Evolutionary conservation across 2,797 vertebrate genomes (phyloP).

Genomic region (Syndactyla subalaris): DNA sequence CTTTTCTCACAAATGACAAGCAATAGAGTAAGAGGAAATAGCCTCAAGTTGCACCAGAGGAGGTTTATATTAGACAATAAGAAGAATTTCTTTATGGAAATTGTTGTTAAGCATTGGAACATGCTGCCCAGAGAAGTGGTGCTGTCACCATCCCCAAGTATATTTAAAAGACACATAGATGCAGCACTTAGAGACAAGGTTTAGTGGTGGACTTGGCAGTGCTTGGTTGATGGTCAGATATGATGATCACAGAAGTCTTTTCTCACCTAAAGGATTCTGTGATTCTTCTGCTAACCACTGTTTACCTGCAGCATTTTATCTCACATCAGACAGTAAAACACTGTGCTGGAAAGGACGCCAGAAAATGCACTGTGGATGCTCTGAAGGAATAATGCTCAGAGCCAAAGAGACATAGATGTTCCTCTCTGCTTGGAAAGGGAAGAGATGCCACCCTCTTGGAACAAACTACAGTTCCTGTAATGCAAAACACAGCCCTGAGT

Average conservation of each 20-base stretch:
- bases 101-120: background rate
- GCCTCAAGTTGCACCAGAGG: background rate
- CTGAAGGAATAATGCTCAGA: background rate
- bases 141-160: background rate
- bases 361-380: fast-evolving
- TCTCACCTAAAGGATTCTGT: background rate
- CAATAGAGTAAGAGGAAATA: background rate
- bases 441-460: background rate
- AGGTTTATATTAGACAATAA: background rate
- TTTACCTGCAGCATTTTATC: background rate
- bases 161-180: fast-evolving
- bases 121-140: background rate
- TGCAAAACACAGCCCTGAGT: background rate
- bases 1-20: background rate
- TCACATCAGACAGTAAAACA: background rate
- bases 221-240: background rate
- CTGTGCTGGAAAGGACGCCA: background rate
- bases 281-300: background rate
- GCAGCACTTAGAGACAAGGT: background rate
- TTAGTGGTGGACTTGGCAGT: background rate
- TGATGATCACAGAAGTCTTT: fast-evolving
- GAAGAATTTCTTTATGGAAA: background rate
- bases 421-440: background rate
- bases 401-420: background rate
- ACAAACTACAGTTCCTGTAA: background rate